Evolutionary conservation across 2,797 vertebrate species (phyloP), one percentile per base, ranked within the genome.

Genomic region (Melanotaenia pygmaea): DNA sequence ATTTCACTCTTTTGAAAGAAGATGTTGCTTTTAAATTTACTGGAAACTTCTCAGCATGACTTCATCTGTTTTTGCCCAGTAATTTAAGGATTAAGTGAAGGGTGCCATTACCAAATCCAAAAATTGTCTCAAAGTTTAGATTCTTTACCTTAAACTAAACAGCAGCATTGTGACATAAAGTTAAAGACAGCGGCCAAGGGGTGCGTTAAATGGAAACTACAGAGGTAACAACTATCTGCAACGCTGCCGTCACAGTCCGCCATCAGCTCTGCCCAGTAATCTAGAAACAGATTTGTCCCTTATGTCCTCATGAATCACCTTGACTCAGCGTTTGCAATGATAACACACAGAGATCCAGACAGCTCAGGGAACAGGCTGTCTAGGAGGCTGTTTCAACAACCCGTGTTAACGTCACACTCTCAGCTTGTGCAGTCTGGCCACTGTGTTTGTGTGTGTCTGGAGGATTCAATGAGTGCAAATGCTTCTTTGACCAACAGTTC

Each of bases 301-400:
- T 77, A 84, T 80, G 88, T 84, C 77, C 70, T 85, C 60, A 72
- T 84, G 77, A 88, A 87, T 86, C 87, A 88, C 83, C 79, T 76
- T 68, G 80, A 70, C 76, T 74, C 82, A 50, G 72, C 5, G 3
- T 62, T 70, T 10, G 1, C 66, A 64, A 70, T 68, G 86, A 81
- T 86, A 89, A 90, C 82, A 72, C 75, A 54, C 63, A 80, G 47
- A 76, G 72, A 79, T 74, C 70, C 82, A 86, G 86, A 89, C 83
- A 76, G 72, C 67, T 54, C 56, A 61, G 77, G 64, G 71, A 79
- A 59, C 80, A 43, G 45, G 59, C 64, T 57, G 83, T 56, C 68
- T 80, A 74, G 73, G 72, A 62, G 64, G 64, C 77, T 82, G 70
- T 74, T 59, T 72, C 26, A 73, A 50, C 67, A 80, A 76, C 75